Percentiles rank a stretch among this genome's conserved stretches.
These are phyloP conservation scores for Dicaeum eximium DNA, from an alignment of 2,113 vertebrate species.

Conservation along the genomic window DNA sequence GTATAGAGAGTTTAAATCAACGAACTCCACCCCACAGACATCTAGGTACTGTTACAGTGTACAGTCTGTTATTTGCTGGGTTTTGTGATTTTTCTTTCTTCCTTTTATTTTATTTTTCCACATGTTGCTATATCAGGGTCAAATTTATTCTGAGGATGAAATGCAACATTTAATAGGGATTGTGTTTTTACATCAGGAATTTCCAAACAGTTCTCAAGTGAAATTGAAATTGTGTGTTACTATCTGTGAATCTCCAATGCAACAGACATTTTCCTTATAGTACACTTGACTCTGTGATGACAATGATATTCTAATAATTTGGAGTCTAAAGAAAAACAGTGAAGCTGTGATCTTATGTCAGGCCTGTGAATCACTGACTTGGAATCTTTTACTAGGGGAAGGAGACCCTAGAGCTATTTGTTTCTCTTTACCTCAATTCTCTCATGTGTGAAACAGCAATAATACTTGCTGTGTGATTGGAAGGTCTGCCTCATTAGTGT, in stretches of 20 bases:
- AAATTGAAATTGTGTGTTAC: neutral
- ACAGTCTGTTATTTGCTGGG: neutral
- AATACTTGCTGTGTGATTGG: neutral
- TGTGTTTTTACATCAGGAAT: neutral
- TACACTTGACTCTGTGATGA: neutral
- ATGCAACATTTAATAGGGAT: neutral
- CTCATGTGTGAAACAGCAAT: neutral
- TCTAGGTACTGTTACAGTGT: neutral
- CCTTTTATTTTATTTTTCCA: neutral
- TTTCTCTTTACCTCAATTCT: neutral
- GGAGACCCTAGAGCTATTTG: neutral
- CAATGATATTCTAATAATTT: neutral
- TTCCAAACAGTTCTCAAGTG: neutral
- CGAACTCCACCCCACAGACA: neutral
- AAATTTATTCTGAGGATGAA: neutral
- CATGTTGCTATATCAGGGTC: neutral
- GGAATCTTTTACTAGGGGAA: neutral
- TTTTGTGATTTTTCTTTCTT: neutral
- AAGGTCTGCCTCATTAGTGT: conserved; percentile 16
- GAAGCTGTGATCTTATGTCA: neutral
- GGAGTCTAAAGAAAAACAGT: neutral
- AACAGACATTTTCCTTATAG: neutral
- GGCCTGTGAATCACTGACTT: neutral
- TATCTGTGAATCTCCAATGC: neutral
- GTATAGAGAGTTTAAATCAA: neutral